Evolutionary conservation across 2,888 invertebrate genomes (phyloP), one percentile per base, ranked within the genome.

Genomic region (Hydroisotoma schaefferi): DNA sequence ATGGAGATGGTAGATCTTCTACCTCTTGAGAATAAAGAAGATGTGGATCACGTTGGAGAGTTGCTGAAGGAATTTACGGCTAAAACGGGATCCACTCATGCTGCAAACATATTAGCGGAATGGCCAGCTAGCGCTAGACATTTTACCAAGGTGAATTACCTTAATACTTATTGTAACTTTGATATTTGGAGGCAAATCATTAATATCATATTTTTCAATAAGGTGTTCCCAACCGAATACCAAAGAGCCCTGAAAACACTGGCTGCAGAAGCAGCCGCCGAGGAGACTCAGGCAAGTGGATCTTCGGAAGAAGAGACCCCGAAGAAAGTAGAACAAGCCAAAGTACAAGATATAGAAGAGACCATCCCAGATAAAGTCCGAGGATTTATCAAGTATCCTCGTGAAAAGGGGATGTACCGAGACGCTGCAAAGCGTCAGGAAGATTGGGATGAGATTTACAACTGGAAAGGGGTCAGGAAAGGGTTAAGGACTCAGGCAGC

Each of bases 361-460:
- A 82, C 90, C 0, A 81, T 94, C 10, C 82, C 87, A 28, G 92
- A 94, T 75, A 79, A 84, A 3, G 83, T 71, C 77, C 87, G 89
- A 71, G 97, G 98, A 61, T 99, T 99, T 78, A 88, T 98, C 76
- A 97, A 95, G 75, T 99, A 99, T 81, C 87, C 88, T 58, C 85
- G 98, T 57, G 93, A 97, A 76, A 87, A 86, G 1, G 82, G 84
- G 0, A 80, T 89, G 72, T 99, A 99, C 80, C 85, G 98, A 1
- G 84, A 88, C 37, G 87, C 89, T 0, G 88, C 86, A 55, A 87
- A 87, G 72, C 85, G 99, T 0, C 78, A 90, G 71, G 85, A 90
- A 65, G 98, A 99, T 78, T 99, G 97, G 97, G 87, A 92, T 68
- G 99, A 99, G 81, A 91, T 99, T 68, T 97, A 94, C 80, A 89